A percentile compares a stretch with the other conserved stretches of the same genome.
These are phyloP conservation scores for Ganaspis sp. DNA, from an alignment of 1,140 invertebrate genomes.

Conservation along the genomic window DNA sequence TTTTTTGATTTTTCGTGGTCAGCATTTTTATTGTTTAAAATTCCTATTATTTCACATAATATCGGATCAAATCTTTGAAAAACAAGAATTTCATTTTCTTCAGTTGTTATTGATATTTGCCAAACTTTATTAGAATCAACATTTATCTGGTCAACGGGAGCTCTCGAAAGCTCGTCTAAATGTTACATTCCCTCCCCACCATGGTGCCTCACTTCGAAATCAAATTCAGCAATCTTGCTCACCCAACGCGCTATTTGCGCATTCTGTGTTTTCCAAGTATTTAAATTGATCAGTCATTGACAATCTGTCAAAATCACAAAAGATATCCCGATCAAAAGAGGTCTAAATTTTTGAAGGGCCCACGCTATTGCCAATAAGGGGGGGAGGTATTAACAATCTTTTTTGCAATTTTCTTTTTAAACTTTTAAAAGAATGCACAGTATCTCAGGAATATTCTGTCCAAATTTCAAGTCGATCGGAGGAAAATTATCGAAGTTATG, in stretches of 20 bases:
- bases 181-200: slow-evolving; percentile 53
- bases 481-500: too few species aligned
- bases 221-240: slow-evolving; percentile 15
- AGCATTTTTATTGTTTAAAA: not conserved
- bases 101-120: not conserved
- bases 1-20: not conserved
- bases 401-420: too few species aligned
- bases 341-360: slow-evolving; percentile 39
- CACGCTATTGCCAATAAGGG: slow-evolving; percentile 49
- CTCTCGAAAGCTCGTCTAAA: slow-evolving; percentile 48
- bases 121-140: not conserved
- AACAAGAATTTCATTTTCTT: slow-evolving; percentile 37
- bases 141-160: too few species aligned
- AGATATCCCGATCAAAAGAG: slow-evolving; percentile 43
- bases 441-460: too few species aligned
- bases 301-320: slow-evolving; percentile 47
- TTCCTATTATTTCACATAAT: slow-evolving; percentile 27
- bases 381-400: too few species aligned
- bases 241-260: slow-evolving; percentile 43
- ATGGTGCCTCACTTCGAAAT: slow-evolving; percentile 21
- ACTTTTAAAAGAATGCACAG: too few species aligned
- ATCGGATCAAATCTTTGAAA: slow-evolving; percentile 35
- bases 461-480: too few species aligned
- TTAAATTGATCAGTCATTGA: slow-evolving; percentile 38
- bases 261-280: slow-evolving; percentile 41